Conservation (phyloP, 2,797 vertebrate genomes). For the Pygocentrus nattereri region DNA sequence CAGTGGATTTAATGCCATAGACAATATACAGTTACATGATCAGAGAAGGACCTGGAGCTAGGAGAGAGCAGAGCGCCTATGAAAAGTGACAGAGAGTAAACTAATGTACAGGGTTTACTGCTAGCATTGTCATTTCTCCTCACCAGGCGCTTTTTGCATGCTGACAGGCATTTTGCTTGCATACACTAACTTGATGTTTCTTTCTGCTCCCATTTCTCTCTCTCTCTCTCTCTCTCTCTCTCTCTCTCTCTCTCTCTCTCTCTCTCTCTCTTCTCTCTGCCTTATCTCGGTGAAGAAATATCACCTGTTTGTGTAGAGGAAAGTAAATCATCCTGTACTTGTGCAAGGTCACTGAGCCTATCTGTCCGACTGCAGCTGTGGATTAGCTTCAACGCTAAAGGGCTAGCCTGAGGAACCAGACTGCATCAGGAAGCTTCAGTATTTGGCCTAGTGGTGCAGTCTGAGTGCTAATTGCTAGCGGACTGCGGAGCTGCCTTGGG, state of each 20-base stretch:
- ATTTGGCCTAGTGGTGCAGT: conserved; percentile 22
- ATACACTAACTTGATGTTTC: conserved; percentile 12
- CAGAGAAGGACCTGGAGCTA: not conserved
- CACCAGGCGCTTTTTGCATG: conserved; percentile 9
- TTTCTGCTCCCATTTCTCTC: conserved; percentile 4
- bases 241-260: not conserved
- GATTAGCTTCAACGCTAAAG: conserved; percentile 30
- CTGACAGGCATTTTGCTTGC: conserved; percentile 7
- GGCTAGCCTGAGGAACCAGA: conserved; percentile 14
- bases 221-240: not conserved
- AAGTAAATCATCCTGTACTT: conserved; percentile 25
- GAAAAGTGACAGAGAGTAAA: not conserved
- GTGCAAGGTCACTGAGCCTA: conserved; percentile 37
- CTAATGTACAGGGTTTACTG: not conserved
- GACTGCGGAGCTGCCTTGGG: not conserved
- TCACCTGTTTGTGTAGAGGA: conserved; percentile 17
- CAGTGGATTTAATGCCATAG: too few species aligned
- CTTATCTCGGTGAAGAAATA: conserved; percentile 20
- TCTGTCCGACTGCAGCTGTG: conserved; percentile 42
- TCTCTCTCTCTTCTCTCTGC: too few species aligned
- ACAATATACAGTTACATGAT: too few species aligned
- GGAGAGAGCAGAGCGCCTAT: conserved; percentile 1
- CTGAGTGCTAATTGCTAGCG: conserved; percentile 26
- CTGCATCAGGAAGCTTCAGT: not conserved
- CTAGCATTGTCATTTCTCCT: not conserved